These are phyloP conservation scores for Nerophis lumbriciformis DNA, from an alignment of 2,113 vertebrate species.

Conservation along the genomic window DNA sequence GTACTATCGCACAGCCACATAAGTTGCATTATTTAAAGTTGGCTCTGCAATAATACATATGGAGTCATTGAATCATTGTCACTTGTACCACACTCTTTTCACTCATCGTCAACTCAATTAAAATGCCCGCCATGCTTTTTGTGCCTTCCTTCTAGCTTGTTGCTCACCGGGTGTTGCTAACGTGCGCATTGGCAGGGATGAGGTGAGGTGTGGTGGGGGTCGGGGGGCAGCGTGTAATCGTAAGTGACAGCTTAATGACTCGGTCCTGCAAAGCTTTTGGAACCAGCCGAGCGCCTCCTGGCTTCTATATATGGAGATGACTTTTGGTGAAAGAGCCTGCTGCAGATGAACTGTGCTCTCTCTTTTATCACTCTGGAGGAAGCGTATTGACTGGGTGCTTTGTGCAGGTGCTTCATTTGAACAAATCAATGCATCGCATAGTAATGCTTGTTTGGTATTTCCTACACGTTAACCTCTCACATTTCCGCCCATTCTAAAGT, in stretches of 20 bases:
- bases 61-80: too few relatives aligned
- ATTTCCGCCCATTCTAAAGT: constrained; percentile 19
- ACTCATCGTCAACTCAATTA: not conserved
- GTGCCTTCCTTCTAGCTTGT: constrained; percentile 48
- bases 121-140: not conserved
- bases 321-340: constrained; percentile 46
- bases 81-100: not conserved
- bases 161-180: constrained; percentile 35
- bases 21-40: too few relatives aligned
- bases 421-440: not conserved
- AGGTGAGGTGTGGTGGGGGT: not conserved
- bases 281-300: constrained; percentile 30
- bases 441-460: not conserved
- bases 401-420: constrained; percentile 29
- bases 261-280: constrained; percentile 46
- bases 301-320: constrained; percentile 61
- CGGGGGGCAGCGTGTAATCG: constrained; percentile 64
- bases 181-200: not conserved
- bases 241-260: constrained; percentile 70
- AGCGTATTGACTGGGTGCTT: constrained; percentile 20
- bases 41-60: not conserved
- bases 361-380: constrained; percentile 48
- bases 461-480: not conserved
- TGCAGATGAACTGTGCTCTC: constrained; percentile 49
- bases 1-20: too few relatives aligned